Base-by-base conservation (phyloP, 2,113 vertebrate genomes). In the Dicentrarchus labrax region DNA sequence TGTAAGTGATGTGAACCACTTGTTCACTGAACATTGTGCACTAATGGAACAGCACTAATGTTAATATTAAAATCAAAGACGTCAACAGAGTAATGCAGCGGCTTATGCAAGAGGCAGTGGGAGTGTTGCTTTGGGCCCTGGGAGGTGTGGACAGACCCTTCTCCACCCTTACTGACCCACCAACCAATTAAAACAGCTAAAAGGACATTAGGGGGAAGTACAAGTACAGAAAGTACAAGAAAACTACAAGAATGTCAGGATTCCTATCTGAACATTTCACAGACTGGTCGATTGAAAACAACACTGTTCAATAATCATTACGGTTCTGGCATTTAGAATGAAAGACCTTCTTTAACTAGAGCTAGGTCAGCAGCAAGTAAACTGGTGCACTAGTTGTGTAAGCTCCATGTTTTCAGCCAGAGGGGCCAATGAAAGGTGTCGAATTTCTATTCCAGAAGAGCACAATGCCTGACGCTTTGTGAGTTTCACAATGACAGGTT, bases 391-490 rank as follows among this genome's bases (percentile, higher is more conserved):
- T 24, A 5, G 78, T 85, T 89, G 53, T 12, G 8, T 73, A 90
- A 90, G 72, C 68, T 30, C 13, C 19, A 36, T 68, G 57, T 78
- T 87, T 89, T 68, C 51, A 47, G 50, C 50, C 38, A 3, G 17
- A 8, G 86, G 76, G 82, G 60, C 41, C 83, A 77, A 45, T 51
- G 60, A 82, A 57, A 81, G 89, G 91, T 81, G 74, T 88, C 5
- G 6, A 24, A 75, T 91, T 90, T 83, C 90, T 80, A 13, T 86
- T 85, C 81, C 59, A 90, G 76, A 67, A 74, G 24, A 77, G 61
- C 56, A 38, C 15, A 50, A 51, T 36, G 66, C 67, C 30, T 15
- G 8, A 5, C 0, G 65, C 91, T 85, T 86, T 90, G 87, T 91
- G 43, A 57, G 36, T 0, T 57, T 19, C 13, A 89, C 83, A 84